Evolutionary conservation across 2,797 vertebrate genomes (phyloP).

Genomic region (Micropoecilia bifurca): DNA sequence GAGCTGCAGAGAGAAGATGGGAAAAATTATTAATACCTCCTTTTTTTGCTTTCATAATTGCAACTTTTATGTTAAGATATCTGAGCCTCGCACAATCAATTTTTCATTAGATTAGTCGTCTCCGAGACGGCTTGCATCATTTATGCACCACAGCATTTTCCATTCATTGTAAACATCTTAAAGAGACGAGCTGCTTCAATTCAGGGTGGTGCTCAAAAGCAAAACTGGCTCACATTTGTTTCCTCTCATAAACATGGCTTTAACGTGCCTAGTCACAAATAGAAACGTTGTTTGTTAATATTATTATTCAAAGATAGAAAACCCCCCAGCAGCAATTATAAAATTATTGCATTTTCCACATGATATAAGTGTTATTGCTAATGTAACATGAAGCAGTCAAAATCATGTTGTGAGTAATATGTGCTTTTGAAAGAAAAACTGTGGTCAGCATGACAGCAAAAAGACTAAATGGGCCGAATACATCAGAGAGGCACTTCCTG

Average conservation of each 20-base stretch:
- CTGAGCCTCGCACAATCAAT: not conserved
- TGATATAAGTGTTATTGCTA: not conserved
- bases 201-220: not conserved
- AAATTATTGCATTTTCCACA: not conserved
- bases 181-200: not conserved
- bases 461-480: not conserved
- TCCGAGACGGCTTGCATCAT: not conserved
- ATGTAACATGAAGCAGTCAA: not conserved
- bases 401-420: not conserved
- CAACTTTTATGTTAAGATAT: not conserved
- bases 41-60: not conserved
- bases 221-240: not conserved
- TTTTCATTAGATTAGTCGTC: not conserved
- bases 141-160: not conserved
- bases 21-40: not conserved
- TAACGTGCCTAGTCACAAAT: not conserved
- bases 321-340: not conserved
- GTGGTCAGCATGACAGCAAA: not conserved
- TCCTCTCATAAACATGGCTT: not conserved
- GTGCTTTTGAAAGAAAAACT: not conserved
- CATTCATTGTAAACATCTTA: not conserved
- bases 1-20: constrained; percentile 74
- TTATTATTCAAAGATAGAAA: not conserved
- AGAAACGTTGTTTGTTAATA: not conserved
- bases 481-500: not conserved